phyloP scores from a whole-genome alignment of 2,888 invertebrate genomes.

The Eristalinus aeneus region DNA sequence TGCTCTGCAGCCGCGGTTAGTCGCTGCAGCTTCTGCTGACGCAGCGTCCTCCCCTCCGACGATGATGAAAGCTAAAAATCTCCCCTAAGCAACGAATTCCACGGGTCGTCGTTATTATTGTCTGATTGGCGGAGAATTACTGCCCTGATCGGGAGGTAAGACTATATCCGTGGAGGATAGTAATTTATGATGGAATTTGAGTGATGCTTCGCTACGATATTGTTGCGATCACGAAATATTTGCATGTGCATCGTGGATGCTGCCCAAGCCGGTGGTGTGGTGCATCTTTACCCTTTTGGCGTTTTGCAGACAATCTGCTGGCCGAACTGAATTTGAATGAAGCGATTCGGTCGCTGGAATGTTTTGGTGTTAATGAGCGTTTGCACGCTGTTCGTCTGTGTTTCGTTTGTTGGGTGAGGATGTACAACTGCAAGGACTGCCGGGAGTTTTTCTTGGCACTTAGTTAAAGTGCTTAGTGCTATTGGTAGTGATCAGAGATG shows the following conservation, averaged over 20 bases:
- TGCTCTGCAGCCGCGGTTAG: not conserved
- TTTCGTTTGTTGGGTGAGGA: not conserved
- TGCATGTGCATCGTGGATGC: constrained; percentile 14
- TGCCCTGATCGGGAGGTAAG: constrained; percentile 12
- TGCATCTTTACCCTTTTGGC: not conserved
- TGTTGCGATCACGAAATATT: constrained; percentile 22
- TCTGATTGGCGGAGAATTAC: constrained; percentile 55
- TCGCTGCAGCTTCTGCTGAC: constrained; percentile 1
- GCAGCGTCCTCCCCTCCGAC: constrained; percentile 6
- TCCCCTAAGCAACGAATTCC: constrained; percentile 67
- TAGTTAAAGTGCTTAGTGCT: too few species aligned
- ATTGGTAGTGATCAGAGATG: too few species aligned
- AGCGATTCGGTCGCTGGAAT: not conserved
- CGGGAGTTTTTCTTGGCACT: too few species aligned
- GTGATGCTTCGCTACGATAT: constrained; percentile 48
- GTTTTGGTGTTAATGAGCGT: not conserved
- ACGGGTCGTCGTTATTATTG: constrained; percentile 62
- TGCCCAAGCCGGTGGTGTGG: not conserved
- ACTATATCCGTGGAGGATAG: constrained; percentile 3
- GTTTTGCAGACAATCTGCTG: not conserved
- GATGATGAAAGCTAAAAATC: constrained; percentile 63
- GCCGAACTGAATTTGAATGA: not conserved
- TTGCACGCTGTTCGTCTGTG: not conserved
- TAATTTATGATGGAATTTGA: constrained; percentile 58
- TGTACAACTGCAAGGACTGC: not conserved